Base-by-base conservation (phyloP, 2,888 invertebrate genomes). In the Xestia xanthographa region DNA sequence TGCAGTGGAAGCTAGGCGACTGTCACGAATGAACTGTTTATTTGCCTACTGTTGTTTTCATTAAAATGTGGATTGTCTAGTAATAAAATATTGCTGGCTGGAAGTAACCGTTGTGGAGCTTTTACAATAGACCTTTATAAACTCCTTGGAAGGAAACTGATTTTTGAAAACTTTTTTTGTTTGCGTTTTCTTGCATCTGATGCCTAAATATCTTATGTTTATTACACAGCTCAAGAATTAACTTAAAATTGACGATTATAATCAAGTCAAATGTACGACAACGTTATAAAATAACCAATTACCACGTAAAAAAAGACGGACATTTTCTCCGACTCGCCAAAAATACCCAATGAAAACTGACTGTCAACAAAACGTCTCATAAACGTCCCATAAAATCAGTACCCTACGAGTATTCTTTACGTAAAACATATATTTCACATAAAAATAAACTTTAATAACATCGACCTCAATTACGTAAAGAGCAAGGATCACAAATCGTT, bases 401-500 rank as follows among this genome's bases (percentile, higher is more conserved):
- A 71, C 68, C 70, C 56, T 48, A n/a, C n/a, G n/a, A n/a, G n/a
- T n/a, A 79, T 77, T 75, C 73, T 86, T 79, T 77, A 75, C 75
- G 53, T 79, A 71, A 82, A 80, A 77, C 79, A 71, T 79, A 77
- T 83, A 78, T 78, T 80, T 63, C 56, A 73, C 68, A 77, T 77
- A 82, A 81, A 79, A 84, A 82, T 80, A 74, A 83, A 79, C 66
- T 80, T 77, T 84, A 69, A 76, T 75, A 80, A 83, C 76, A 73
- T 75, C 71, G 75, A 83, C 80, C 84, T 86, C 87, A 86, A 85
- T 87, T 89, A 86, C 85, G 79, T 85, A 82, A 87, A 86, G 80
- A 87, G 78, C 78, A 80, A 73, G 80, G 85, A 81, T 83, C 83
- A 80, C 86, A 87, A 87, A 89, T 86, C 88, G 84, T 83, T 87